Evolutionary conservation across 2,888 invertebrate species (phyloP).

Genomic region (Hecatera dysodea): DNA sequence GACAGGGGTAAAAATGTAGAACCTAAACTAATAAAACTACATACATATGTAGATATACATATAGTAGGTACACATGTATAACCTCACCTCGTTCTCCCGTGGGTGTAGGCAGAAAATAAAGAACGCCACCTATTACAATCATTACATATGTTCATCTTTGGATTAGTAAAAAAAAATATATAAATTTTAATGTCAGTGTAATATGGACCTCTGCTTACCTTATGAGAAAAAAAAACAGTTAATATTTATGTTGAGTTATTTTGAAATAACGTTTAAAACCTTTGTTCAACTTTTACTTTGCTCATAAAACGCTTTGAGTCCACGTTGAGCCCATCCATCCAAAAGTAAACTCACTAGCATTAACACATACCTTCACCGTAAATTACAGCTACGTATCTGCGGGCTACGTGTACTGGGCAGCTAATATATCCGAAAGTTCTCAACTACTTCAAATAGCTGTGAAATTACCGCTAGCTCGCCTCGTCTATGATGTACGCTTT

Average conservation of each 20-base stretch:
- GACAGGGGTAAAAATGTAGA: not conserved
- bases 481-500: not conserved
- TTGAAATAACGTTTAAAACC: not conserved
- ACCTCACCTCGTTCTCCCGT: too few species aligned
- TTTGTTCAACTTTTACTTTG: not conserved
- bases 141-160: too few species aligned
- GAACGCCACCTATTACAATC: too few species aligned
- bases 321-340: not conserved
- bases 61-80: too few species aligned
- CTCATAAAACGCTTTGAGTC: not conserved
- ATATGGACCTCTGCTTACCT: too few species aligned
- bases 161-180: too few species aligned
- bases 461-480: not conserved
- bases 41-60: too few species aligned
- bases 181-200: too few species aligned
- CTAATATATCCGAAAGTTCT: constrained; percentile 11
- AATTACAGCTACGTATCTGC: not conserved
- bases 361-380: not conserved
- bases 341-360: not conserved
- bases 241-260: not conserved
- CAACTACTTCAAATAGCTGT: constrained; percentile 18
- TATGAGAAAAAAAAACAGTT: too few species aligned
- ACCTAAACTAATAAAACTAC: not conserved
- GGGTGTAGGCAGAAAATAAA: too few species aligned
- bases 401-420: constrained; percentile 1